phyloP scores from a whole-genome alignment of 2,888 invertebrate genomes.

The Parelbella ahira region DNA sequence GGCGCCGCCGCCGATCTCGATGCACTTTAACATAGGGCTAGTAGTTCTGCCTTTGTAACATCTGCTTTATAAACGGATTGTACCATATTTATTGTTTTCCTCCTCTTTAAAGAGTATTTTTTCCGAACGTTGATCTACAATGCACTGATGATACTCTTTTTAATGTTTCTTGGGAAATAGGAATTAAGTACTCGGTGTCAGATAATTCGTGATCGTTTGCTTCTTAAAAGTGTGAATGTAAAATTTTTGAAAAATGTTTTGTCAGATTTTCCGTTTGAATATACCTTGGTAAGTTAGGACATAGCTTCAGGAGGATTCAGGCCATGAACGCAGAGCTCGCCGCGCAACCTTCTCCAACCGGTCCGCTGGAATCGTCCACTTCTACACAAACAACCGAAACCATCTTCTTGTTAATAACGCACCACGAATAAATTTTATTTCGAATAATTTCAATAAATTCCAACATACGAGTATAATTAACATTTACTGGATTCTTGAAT shows the following conservation, averaged over 20 bases:
- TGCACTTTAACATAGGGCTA: slow-evolving; percentile 72
- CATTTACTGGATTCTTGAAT: slow-evolving; percentile 68
- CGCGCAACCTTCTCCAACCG: slow-evolving; percentile 59
- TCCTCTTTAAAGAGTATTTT: too few relatives aligned
- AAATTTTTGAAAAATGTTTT: too few relatives aligned
- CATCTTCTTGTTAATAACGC: slow-evolving; percentile 48
- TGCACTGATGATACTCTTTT: too few relatives aligned
- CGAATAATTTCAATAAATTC: slow-evolving; percentile 66
- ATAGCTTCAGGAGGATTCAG: slow-evolving; percentile 18
- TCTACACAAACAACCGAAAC: slow-evolving; percentile 48
- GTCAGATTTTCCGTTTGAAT: too few relatives aligned
- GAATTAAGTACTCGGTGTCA: too few relatives aligned
- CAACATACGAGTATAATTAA: slow-evolving; percentile 57
- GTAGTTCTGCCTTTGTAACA: slow-evolving; percentile 44
- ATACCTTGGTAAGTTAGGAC: too few relatives aligned
- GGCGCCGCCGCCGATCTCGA: slow-evolving; percentile 79
- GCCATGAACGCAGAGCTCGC: slow-evolving; percentile 37
- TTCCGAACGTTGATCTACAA: too few relatives aligned
- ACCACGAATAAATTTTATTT: slow-evolving; percentile 60
- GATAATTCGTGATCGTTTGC: too few relatives aligned
- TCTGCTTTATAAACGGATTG: too few relatives aligned
- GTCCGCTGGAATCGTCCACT: slow-evolving; percentile 53
- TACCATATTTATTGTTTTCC: too few relatives aligned
- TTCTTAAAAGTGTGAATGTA: too few relatives aligned
- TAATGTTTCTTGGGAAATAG: too few relatives aligned